Evolutionary conservation across 2,113 vertebrate genomes (phyloP), one percentile per base, ranked within the genome.

Genomic region (Heterocephalus glaber): DNA sequence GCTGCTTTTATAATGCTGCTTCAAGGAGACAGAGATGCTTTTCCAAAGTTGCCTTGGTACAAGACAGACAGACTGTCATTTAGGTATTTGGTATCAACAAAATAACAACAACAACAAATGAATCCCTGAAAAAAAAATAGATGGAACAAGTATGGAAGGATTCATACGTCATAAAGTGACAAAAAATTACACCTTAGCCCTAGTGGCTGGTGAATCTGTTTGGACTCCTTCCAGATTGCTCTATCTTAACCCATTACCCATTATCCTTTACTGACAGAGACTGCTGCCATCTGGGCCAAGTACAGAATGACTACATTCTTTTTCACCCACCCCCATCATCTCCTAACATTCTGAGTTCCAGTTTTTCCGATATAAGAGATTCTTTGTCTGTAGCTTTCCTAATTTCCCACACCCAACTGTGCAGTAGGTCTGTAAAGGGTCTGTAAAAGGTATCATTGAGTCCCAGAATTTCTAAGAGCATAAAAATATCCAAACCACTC

Each of bases 1-100:
- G n/a, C 7, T 38, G 35, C 10, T 66, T 89, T 70, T 66, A 56
- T 7, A 84, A 80, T 7, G 66, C 24, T 47, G 35, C n/a, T 68
- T 93, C 76, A 94, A 93, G 14, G 89, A 63, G 76, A 82, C 26
- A 79, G 38, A 80, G 85, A 76, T 96, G 33, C 16, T 86, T 58
- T 90, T 92, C 30, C 61, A 80, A 87, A 60, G 24, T 90, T 74
- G 17, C n/a, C 17, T 79, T 83, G 83, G 47, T 33, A 95, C 14
- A 47, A 79, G 66, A 52, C 30, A 93, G 30, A 77, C 35, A 92
- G 41, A 11, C 17, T 86, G 11, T 82, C 70, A 86, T 81, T 92
- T 95, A 72, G 44, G 24, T 85, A 63, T 91, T 56, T 88, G 8
- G 4, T 70, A 58, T 91, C 56, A 47, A 49, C 47, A 76, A 77